Conservation (phyloP, 2,113 vertebrate genomes). For the Hippocampus abdominalis region DNA sequence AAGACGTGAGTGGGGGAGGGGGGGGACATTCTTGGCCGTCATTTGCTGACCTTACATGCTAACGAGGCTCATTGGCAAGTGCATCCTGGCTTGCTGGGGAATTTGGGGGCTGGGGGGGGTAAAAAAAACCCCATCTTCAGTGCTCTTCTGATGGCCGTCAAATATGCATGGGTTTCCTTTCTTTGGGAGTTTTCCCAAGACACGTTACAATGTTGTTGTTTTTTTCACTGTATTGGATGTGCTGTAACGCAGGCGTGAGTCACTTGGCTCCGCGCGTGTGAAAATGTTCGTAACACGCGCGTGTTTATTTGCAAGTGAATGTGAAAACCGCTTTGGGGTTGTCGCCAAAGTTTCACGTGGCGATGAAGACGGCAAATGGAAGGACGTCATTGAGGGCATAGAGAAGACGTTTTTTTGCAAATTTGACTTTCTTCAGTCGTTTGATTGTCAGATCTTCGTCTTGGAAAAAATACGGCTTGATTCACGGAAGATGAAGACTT, state of each 20-base stretch:
- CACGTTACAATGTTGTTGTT: too few relatives aligned
- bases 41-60: constrained; percentile 26
- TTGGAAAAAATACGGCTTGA: too few relatives aligned
- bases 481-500: too few relatives aligned
- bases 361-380: constrained; percentile 29
- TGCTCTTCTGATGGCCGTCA: too few relatives aligned
- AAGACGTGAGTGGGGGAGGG: constrained; percentile 9
- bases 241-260: background rate
- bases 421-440: too few relatives aligned
- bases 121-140: too few relatives aligned
- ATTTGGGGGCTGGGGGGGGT: too few relatives aligned
- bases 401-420: background rate
- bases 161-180: too few relatives aligned
- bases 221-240: too few relatives aligned
- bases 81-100: too few relatives aligned
- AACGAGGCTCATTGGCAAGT: background rate
- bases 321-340: constrained; percentile 42
- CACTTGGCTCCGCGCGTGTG: constrained; percentile 16
- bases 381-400: background rate
- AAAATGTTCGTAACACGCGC: constrained; percentile 25
- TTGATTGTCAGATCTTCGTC: too few relatives aligned
- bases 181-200: too few relatives aligned
- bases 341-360: constrained; percentile 43
- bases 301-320: constrained; percentile 44
- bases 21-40: constrained; percentile 12